Evolutionary conservation across 2,113 vertebrate species (phyloP), one percentile per base, ranked within the genome.

Genomic region (Dicerorhinus sumatrensis): DNA sequence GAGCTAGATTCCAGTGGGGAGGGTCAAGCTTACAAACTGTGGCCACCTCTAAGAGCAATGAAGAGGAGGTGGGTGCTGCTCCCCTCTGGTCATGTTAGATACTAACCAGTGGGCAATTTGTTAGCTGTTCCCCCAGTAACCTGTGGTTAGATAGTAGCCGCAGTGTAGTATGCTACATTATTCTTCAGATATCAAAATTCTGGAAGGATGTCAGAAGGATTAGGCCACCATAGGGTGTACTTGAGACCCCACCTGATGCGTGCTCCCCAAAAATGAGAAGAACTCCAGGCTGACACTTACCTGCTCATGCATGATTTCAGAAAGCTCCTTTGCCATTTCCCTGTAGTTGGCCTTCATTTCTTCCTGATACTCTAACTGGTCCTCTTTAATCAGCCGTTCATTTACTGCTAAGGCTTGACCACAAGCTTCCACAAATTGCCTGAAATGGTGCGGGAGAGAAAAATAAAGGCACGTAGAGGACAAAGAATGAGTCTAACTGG

Each of bases 301-400:
- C 98, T 99, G 99, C 96, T 99, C 99, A 21, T 99, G 99, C 99
- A 99, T 99, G 98, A 99, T 99, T 99, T 99, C 99, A 46, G 99
- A 99, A 82, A 99, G 99, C 97, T 99, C 99, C 98, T 99, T 99
- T 63, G 99, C 99, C 97, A 99, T 99, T 96, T 99, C 99, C 98
- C 99, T 99, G 96, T 99, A 99, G 98, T 99, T 99, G 69, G 99
- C 99, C 96, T 99, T 99, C 99, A 99, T 99, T 98, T 99, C 99
- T 86, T 99, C 99, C 94, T 99, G 99, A 97, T 99, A 99, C 98
- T 99, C 99, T 97, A 99, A 98, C 93, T 99, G 99, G 98, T 99
- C 99, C 97, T 99, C 99, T 98, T 99, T 99, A 97, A 99, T 99
- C 82, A 99, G 99, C 12, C 99, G 99, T 96, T 99, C 99, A 27